These are phyloP conservation scores for Stigmatopora argus DNA, from an alignment of 2,113 vertebrate species.

Conservation along the genomic window DNA sequence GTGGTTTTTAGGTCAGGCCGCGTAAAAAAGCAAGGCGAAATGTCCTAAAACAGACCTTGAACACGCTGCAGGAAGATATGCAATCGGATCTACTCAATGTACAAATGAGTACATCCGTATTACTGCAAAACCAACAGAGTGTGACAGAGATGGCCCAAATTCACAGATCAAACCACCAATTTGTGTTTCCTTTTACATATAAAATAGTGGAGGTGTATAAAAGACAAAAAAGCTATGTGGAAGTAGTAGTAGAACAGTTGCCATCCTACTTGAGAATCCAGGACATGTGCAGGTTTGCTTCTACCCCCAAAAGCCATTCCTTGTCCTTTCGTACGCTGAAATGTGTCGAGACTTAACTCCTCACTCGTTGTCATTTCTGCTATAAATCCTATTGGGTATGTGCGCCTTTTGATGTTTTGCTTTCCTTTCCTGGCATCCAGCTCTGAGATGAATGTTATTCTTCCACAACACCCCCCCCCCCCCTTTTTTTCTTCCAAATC, in stretches of 20 bases:
- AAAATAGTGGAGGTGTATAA: not conserved
- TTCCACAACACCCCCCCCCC: not conserved
- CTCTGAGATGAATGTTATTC: not conserved
- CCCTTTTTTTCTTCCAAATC: not conserved
- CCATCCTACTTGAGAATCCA: not conserved
- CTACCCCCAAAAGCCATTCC: not conserved
- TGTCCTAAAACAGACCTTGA: not conserved
- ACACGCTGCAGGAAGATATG: not conserved
- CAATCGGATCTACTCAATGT: not conserved
- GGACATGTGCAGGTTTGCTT: not conserved
- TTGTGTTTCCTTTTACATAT: not conserved
- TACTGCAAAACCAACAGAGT: not conserved
- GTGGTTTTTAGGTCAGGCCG: not conserved
- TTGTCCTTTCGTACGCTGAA: not conserved
- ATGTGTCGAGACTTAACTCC: not conserved
- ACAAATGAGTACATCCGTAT: not conserved
- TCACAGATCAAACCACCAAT: not conserved
- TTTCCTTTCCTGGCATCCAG: not conserved
- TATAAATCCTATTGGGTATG: not conserved
- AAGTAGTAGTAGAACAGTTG: not conserved
- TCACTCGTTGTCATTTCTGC: conserved; percentile 1
- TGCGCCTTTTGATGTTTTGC: not conserved
- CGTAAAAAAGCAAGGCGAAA: not conserved
- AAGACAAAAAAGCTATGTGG: not conserved
- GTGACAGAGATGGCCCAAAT: not conserved